phyloP scores from a whole-genome alignment of 2,113 vertebrate species.

The Macquaria ambigua region DNA sequence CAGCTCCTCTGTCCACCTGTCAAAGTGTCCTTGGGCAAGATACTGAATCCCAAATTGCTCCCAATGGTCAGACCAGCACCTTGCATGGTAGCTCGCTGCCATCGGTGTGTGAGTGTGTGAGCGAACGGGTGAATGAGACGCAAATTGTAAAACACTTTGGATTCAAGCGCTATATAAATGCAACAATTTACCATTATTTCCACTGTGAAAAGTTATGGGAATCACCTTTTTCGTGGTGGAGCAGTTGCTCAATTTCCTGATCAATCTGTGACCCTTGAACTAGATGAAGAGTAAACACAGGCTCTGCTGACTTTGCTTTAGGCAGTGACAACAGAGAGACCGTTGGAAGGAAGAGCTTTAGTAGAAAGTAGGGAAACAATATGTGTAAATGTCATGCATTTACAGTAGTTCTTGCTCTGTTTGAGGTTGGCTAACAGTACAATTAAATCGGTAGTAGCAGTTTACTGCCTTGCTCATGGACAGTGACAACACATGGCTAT shows the following conservation, averaged over 20 bases:
- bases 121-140: no score
- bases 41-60: neutral
- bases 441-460: neutral
- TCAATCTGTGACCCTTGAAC: conserved; percentile 7
- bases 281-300: neutral
- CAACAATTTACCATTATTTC: no score
- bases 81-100: no score
- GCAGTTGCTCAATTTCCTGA: neutral
- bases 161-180: no score
- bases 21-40: neutral
- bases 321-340: neutral
- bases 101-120: no score
- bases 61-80: no score
- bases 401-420: neutral
- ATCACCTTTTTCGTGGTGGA: neutral
- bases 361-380: neutral
- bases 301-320: conserved; percentile 4
- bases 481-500: neutral
- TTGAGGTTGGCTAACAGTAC: neutral
- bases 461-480: neutral
- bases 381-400: neutral
- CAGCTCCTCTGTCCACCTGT: neutral
- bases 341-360: neutral
- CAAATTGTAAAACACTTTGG: no score
- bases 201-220: neutral